phyloP scores from a whole-genome alignment of 1,140 invertebrate species.

The Melipona quadrifasciata region DNA sequence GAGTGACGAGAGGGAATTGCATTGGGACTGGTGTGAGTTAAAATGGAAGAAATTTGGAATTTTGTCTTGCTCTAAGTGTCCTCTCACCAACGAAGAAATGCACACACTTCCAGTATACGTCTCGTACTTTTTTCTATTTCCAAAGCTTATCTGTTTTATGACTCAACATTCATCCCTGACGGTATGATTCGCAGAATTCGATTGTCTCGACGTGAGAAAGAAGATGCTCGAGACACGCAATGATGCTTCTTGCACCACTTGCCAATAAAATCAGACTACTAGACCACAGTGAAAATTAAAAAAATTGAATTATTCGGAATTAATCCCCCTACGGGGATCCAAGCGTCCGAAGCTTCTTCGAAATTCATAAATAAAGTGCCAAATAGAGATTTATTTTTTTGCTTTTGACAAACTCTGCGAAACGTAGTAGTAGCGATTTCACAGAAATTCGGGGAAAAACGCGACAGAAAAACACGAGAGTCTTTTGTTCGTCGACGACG shows the following conservation, averaged over 20 bases:
- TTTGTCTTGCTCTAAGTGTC: no score
- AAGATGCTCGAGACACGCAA: neutral
- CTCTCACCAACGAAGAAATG: neutral
- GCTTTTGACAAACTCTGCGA: no score
- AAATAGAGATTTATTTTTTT: no score
- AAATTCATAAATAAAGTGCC: no score
- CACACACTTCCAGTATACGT: neutral
- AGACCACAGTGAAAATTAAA: no score
- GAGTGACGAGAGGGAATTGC: neutral
- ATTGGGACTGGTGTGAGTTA: neutral
- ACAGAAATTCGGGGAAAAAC: neutral
- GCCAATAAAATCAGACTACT: neutral
- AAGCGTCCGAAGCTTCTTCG: no score
- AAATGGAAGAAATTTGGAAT: neutral
- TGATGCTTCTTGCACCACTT: neutral
- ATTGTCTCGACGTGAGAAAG: neutral
- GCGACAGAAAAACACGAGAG: neutral
- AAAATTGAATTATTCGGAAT: no score
- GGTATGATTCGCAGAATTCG: neutral
- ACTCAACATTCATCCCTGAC: neutral
- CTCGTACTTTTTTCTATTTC: neutral
- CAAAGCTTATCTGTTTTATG: neutral
- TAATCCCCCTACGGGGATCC: no score
- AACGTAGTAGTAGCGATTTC: no score
- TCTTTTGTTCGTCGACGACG: neutral